Evolutionary conservation across 2,113 vertebrate species (phyloP).

Genomic region (Drymodes brunneopygia): DNA sequence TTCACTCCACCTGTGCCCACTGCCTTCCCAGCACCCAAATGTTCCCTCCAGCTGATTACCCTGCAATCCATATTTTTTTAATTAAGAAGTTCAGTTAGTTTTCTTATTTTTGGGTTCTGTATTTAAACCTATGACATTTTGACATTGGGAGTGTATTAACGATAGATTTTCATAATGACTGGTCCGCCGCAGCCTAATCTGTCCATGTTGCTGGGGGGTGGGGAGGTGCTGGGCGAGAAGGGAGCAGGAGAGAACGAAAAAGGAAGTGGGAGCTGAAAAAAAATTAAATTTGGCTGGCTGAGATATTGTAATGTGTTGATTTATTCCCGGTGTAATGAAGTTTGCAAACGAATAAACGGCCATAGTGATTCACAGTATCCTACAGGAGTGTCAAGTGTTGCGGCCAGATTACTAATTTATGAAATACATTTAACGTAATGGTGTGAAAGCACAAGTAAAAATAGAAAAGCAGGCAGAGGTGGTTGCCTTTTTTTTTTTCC

Average conservation of each 20-base stretch:
- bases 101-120: conserved; percentile 83
- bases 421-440: conserved; percentile 76
- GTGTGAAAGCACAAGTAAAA: conserved; percentile 73
- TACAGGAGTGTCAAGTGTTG: conserved; percentile 73
- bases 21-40: conserved; percentile 64
- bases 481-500: neutral
- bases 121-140: conserved; percentile 85
- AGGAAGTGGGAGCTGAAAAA: conserved; percentile 52
- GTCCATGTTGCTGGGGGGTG: conserved; percentile 60
- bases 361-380: conserved; percentile 72
- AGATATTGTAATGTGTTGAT: conserved; percentile 72
- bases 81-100: conserved; percentile 82
- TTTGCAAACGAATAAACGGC: conserved; percentile 77
- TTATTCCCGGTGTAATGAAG: conserved; percentile 78
- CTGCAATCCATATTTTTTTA: conserved; percentile 84
- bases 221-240: neutral
- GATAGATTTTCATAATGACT: conserved; percentile 91
- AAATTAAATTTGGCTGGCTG: conserved; percentile 65
- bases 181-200: conserved; percentile 74
- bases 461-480: conserved; percentile 60
- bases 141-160: conserved; percentile 91
- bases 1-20: conserved; percentile 69
- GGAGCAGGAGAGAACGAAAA: conserved; percentile 31
- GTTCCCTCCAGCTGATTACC: conserved; percentile 73
- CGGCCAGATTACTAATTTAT: conserved; percentile 79